These are phyloP conservation scores for Cyclophora albipunctata DNA, from an alignment of 2,888 invertebrate species.

Conservation along the genomic window DNA sequence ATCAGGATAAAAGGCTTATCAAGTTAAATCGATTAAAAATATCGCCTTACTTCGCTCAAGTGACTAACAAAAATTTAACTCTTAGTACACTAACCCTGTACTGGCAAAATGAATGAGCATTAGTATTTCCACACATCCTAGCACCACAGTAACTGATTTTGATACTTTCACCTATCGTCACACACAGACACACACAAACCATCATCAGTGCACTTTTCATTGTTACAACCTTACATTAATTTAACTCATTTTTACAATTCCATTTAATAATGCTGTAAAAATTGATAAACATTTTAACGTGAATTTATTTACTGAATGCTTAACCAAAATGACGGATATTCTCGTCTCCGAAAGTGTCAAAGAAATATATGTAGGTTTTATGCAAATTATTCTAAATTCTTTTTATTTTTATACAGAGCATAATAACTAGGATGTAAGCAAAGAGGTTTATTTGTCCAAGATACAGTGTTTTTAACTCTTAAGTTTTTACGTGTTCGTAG, in stretches of 20 bases:
- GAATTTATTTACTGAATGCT: neutral
- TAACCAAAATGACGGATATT: no score
- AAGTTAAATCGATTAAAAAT: no score
- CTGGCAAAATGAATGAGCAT: constrained; percentile 55
- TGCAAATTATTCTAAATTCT: neutral
- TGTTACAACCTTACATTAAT: constrained; percentile 29
- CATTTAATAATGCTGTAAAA: constrained; percentile 1
- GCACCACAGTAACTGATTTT: constrained; percentile 53
- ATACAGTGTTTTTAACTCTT: no score
- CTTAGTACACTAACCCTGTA: constrained; percentile 38
- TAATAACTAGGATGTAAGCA: neutral
- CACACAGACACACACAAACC: constrained; percentile 17
- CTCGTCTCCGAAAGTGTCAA: neutral
- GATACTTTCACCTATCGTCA: neutral
- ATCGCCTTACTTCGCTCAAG: no score
- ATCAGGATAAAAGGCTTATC: no score
- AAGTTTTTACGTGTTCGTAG: no score
- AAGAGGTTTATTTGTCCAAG: no score
- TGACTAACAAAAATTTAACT: no score
- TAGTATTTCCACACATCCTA: constrained; percentile 47
- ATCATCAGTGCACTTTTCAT: constrained; percentile 28
- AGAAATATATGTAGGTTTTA: neutral
- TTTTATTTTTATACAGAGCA: neutral
- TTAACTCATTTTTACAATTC: constrained; percentile 30
- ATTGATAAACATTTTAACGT: neutral